These are phyloP conservation scores for Clarias platycephalus DNA, from an alignment of 2,797 vertebrate genomes.

Conservation along the genomic window DNA sequence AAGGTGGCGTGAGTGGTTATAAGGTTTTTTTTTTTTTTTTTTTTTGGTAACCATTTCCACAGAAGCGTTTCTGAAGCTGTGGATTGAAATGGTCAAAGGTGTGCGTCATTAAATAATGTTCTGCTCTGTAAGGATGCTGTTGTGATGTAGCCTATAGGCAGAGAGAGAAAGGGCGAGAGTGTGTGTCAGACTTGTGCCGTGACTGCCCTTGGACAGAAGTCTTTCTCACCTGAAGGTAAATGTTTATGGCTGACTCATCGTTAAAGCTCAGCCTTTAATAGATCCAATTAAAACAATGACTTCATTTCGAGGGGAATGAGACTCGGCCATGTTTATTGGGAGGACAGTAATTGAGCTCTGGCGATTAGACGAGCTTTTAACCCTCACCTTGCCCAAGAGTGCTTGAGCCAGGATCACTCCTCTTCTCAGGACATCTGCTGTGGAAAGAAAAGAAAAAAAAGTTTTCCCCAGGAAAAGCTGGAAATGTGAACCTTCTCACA, in stretches of 20 bases:
- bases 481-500: neutral
- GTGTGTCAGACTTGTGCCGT: constrained; percentile 47
- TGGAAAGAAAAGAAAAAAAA: neutral
- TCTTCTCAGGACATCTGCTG: neutral
- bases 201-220: constrained; percentile 59
- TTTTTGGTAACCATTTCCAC: neutral
- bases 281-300: constrained; percentile 83
- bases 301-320: constrained; percentile 79
- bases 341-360: constrained; percentile 68
- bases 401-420: neutral
- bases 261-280: constrained; percentile 82
- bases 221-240: constrained; percentile 80
- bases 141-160: constrained; percentile 8
- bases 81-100: neutral
- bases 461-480: neutral
- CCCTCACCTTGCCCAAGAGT: constrained; percentile 47
- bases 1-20: neutral
- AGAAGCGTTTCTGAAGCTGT: neutral
- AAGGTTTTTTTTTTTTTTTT: too few relatives aligned
- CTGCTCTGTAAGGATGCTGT: constrained; percentile 1
- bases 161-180: constrained; percentile 5
- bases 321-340: constrained; percentile 69
- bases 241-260: constrained; percentile 80
- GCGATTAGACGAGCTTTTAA: constrained; percentile 53
- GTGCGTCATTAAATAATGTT: neutral